These are phyloP conservation scores for Carcharodon carcharias DNA, from an alignment of 2,797 vertebrate genomes.

Conservation along the genomic window DNA sequence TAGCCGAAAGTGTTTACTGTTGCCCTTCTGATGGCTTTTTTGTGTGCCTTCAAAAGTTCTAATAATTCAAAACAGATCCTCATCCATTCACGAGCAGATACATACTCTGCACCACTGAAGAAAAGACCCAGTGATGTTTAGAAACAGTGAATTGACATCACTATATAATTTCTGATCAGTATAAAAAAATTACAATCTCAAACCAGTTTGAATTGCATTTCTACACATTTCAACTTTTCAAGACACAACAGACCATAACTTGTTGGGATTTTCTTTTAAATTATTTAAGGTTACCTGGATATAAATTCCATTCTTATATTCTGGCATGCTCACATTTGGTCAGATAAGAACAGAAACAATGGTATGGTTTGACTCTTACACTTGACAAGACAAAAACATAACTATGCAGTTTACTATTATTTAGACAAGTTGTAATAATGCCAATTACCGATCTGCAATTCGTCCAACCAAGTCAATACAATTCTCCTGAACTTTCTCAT, in stretches of 20 bases:
- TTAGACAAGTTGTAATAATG: not conserved
- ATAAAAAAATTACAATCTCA: not conserved
- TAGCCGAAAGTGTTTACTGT: slow-evolving; percentile 98
- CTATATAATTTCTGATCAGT: slow-evolving; percentile 6
- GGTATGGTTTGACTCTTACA: not conserved
- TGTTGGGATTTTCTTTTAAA: not conserved
- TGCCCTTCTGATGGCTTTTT: slow-evolving; percentile 95
- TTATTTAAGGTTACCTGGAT: not conserved
- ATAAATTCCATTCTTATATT: not conserved
- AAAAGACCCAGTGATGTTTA: slow-evolving; percentile 19
- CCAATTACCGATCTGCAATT: slow-evolving; percentile 83
- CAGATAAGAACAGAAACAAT: not conserved
- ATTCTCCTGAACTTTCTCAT: slow-evolving; percentile 98
- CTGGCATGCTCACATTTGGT: not conserved
- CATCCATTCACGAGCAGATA: slow-evolving; percentile 98
- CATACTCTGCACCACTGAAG: slow-evolving; percentile 89
- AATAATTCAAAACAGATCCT: slow-evolving; percentile 97
- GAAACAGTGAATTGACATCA: not conserved
- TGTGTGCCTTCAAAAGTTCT: slow-evolving; percentile 93
- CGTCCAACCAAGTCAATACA: slow-evolving; percentile 97
- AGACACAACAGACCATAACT: not conserved
- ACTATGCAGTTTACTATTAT: not conserved
- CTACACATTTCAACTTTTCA: slow-evolving; percentile 7
- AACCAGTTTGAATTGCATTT: not conserved
- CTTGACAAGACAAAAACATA: not conserved